Conservation (phyloP, 2,113 vertebrate genomes). For the Hemichromis elongatus region DNA sequence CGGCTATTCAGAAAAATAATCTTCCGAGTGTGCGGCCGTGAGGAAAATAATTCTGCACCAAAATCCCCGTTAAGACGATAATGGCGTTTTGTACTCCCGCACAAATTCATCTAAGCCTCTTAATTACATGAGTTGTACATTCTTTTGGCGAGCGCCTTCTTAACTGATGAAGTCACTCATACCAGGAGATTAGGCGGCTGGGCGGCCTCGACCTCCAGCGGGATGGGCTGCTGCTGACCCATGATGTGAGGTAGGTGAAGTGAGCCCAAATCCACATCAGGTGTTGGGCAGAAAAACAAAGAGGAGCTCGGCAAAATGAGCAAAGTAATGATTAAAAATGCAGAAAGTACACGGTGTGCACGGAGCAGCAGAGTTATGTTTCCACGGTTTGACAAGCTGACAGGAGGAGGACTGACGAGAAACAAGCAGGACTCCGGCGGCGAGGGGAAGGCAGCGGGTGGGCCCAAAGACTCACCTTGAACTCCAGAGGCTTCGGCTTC, state of each 20-base stretch:
- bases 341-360: not conserved
- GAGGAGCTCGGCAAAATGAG: not conserved
- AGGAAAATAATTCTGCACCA: constrained; percentile 43
- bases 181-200: constrained; percentile 54
- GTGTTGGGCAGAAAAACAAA: not conserved
- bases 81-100: constrained; percentile 50
- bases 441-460: not conserved
- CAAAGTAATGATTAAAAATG: not conserved
- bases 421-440: not conserved
- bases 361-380: not conserved
- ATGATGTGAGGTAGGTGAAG: constrained; percentile 2
- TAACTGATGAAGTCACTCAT: constrained; percentile 67
- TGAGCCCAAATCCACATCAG: not conserved
- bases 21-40: constrained; percentile 24
- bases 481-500: not conserved
- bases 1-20: not conserved
- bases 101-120: constrained; percentile 57
- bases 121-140: constrained; percentile 57
- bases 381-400: not conserved
- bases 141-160: constrained; percentile 43
- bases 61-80: constrained; percentile 53
- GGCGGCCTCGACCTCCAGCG: constrained; percentile 40
- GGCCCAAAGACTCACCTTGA: not conserved
- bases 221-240: constrained; percentile 27
- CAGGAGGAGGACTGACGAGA: constrained; percentile 22